Base-by-base conservation (phyloP, 1,140 invertebrate species). In the Ctenoplectra terminalis region DNA sequence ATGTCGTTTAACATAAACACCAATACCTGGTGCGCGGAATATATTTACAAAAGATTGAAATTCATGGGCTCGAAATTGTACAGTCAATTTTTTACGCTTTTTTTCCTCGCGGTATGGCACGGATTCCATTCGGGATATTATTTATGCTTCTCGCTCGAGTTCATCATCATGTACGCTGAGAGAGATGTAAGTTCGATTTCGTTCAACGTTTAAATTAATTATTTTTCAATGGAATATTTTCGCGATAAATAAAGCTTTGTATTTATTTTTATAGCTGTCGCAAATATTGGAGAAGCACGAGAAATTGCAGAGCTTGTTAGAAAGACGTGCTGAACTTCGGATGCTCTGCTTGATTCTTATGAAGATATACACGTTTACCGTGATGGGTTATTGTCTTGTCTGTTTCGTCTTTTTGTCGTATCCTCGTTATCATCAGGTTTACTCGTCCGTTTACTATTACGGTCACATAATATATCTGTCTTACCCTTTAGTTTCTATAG, bases 51-150 rank as follows among this genome's bases (percentile, higher is more conserved):
- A 92, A 94, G 98, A 17, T 93, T 99, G 20, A 97, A 97, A 90
- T 99, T 99, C 92, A 93, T 99, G 2, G 97, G 97, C 31, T 98
- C 97, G 91, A 96, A 96, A 46, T 94, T 96, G n/a, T 92, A 97
- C 8, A 99, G 98, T 73, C 98, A 99, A 92, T 91, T 95, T 4
- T 94, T 95, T 0, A 97, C 98, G 0, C 93, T 99, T 26, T 58
- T 96, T 0, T 99, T 99, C 93, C 95, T 99, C 15, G 98, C 98
- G 0, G 81, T 99, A 0, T 99, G 98, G 98, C 98, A 99, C 91
- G 98, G 98, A 23, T 95, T 97, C 56, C 97, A 98, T 87, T 96
- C 96, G 17, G 98, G 98, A 5, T 99, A 99, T 89, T 99, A 98
- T 90, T 94, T 98, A 83, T 97, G 96, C 61, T 99, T 99, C 94